Conservation (phyloP, 1,140 invertebrate species). For the Oryctes rhinoceros region DNA sequence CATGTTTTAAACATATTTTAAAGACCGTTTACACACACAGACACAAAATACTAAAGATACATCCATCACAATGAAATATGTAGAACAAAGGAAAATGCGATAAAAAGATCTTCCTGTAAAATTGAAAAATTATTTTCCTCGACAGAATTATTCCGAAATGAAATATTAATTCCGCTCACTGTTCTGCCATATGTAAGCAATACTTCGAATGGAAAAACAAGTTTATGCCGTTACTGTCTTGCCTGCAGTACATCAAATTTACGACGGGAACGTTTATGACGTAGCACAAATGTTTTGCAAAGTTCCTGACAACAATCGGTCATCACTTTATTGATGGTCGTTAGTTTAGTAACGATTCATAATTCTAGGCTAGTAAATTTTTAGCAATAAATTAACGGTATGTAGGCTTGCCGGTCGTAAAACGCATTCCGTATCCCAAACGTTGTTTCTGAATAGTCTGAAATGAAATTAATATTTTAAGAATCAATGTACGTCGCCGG, state of each 20-base stretch:
- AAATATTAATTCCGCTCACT: neutral
- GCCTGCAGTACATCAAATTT: conserved; percentile 26
- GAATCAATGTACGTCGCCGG: too few relatives aligned
- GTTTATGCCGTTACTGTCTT: conserved; percentile 22
- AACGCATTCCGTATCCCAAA: neutral
- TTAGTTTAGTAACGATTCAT: conserved; percentile 28
- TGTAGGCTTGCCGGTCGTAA: neutral
- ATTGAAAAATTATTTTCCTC: neutral
- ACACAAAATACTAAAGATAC: too few relatives aligned
- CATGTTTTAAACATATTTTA: too few relatives aligned
- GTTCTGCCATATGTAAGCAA: conserved; percentile 6
- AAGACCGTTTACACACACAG: too few relatives aligned
- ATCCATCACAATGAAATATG: too few relatives aligned
- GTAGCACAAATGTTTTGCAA: conserved; percentile 27
- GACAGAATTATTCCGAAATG: neutral
- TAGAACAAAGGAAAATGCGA: too few relatives aligned
- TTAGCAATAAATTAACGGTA: conserved; percentile 3
- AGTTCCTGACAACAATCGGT: conserved; percentile 27
- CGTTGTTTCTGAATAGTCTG: neutral
- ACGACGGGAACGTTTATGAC: conserved; percentile 15
- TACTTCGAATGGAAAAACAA: conserved; percentile 3
- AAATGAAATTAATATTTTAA: too few relatives aligned
- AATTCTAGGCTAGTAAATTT: conserved; percentile 19
- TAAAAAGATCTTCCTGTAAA: neutral
- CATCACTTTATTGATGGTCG: conserved; percentile 34